Percentiles rank a stretch among this genome's conserved stretches.
Evolutionary conservation across 2,797 vertebrate species (phyloP).

Genomic region (Lutjanus campechanus): DNA sequence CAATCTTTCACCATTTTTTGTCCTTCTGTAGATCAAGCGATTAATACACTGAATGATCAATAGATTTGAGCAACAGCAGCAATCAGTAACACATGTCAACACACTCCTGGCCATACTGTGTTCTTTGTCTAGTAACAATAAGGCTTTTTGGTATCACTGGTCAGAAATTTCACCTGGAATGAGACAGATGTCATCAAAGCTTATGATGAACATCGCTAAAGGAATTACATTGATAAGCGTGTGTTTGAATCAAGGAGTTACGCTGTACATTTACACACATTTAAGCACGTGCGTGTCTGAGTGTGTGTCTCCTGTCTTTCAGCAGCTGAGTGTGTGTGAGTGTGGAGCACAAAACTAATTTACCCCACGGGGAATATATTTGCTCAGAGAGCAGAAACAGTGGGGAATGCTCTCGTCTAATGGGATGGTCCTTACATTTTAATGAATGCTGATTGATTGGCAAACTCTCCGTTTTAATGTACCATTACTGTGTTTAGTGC

Average conservation of each 20-base stretch:
- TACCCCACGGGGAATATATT: slow-evolving; percentile 65
- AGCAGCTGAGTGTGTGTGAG: slow-evolving; percentile 1
- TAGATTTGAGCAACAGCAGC: not conserved
- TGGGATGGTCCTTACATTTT: slow-evolving; percentile 61
- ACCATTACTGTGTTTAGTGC: slow-evolving; percentile 53
- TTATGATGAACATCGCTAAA: not conserved
- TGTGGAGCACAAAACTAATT: slow-evolving; percentile 57
- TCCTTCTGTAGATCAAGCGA: not conserved
- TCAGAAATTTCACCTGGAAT: not conserved
- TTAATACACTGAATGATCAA: not conserved
- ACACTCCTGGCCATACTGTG: not conserved
- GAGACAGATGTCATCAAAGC: slow-evolving; percentile 4
- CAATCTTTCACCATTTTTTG: not conserved
- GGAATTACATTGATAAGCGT: slow-evolving; percentile 7
- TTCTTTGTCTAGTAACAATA: not conserved
- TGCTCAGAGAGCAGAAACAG: slow-evolving; percentile 54
- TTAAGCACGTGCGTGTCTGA: not conserved
- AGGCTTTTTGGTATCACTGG: not conserved
- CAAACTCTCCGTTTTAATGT: slow-evolving; percentile 60
- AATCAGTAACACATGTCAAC: not conserved
- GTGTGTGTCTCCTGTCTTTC: slow-evolving; percentile 9
- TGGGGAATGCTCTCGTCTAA: slow-evolving; percentile 56
- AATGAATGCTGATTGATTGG: slow-evolving; percentile 72
- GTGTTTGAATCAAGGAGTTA: slow-evolving; percentile 7
- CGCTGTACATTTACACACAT: not conserved